Conservation (phyloP, 2,113 vertebrate genomes). For the Phainopepla nitens region DNA sequence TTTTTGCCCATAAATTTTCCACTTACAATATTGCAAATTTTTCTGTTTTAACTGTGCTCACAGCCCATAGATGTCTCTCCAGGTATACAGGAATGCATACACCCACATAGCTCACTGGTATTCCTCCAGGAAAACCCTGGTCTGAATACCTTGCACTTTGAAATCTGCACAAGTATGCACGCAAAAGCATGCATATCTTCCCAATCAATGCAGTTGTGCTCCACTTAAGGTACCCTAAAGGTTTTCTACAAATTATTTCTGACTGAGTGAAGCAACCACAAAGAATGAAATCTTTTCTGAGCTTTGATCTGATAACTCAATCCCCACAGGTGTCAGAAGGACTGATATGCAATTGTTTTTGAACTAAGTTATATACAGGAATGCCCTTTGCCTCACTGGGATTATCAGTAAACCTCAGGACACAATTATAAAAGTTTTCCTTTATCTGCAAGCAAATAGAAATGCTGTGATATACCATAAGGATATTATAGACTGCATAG, state of each 20-base stretch:
- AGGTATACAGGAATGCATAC: neutral
- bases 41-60: neutral
- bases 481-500: neutral
- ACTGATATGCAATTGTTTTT: neutral
- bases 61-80: neutral
- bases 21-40: neutral
- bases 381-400: neutral
- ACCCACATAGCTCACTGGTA: neutral
- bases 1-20: neutral
- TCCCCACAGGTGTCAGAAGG: constrained; percentile 10
- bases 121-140: neutral
- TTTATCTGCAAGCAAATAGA: neutral
- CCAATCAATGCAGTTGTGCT: neutral
- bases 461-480: neutral
- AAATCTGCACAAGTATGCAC: constrained; percentile 10
- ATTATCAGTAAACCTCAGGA: neutral
- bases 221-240: constrained; percentile 10
- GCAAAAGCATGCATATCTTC: constrained; percentile 13
- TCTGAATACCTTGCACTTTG: constrained; percentile 13
- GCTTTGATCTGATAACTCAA: constrained; percentile 12
- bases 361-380: neutral
- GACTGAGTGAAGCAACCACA: neutral
- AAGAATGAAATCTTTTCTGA: constrained; percentile 8
- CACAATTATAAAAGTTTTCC: neutral
- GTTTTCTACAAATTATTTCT: constrained; percentile 24